Base-by-base conservation (phyloP, 2,888 invertebrate genomes). In the Hyposoter dolosus region DNA sequence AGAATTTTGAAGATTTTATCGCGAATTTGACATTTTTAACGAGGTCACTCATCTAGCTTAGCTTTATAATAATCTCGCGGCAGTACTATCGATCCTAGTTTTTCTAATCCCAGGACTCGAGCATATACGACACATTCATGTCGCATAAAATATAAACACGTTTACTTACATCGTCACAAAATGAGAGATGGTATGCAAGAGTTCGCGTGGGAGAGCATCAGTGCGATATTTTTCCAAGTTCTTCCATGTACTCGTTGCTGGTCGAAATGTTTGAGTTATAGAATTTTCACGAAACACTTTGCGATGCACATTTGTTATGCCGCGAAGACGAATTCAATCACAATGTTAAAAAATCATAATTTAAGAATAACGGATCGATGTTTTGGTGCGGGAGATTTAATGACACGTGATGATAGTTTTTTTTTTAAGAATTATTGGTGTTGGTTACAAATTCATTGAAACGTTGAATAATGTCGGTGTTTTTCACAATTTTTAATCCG, bases 121-220 rank as follows among this genome's bases (percentile, higher is more conserved):
- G 60, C 6, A 12, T 28, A 28, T 60, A 43, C 23, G 23, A 17
- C 23, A 23, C 23, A 15, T 23, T 15, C 15, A 3, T 9, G 28
- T 35, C 4, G 45, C 45, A 72, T 71, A 47, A 32, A 71, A 56
- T 60, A 23, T 23, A 56, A 71, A 56, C 23, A 78, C 23, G 43
- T 23, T 32, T 40, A 85, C 85, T 82, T 47, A 82, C 85, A 71
- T 82, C 65, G 82, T 76, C 72, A 82, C 85, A 71, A 71, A 66
- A 47, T 79, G 56, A 53, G 65, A 82, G 65, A 82, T 71, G 32
- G 40, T 40, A 19, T 66, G 40, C 60, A 65, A 65, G 35, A 71
- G 12, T 63, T 63, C 17, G 43, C 63, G 71, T 77, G 50, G 40
- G 35, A 69, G 53, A 71, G 35, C 80, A 63, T 84, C 84, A 56